These are phyloP conservation scores for Ceratina calcarata DNA, from an alignment of 1,140 invertebrate genomes.

Conservation along the genomic window DNA sequence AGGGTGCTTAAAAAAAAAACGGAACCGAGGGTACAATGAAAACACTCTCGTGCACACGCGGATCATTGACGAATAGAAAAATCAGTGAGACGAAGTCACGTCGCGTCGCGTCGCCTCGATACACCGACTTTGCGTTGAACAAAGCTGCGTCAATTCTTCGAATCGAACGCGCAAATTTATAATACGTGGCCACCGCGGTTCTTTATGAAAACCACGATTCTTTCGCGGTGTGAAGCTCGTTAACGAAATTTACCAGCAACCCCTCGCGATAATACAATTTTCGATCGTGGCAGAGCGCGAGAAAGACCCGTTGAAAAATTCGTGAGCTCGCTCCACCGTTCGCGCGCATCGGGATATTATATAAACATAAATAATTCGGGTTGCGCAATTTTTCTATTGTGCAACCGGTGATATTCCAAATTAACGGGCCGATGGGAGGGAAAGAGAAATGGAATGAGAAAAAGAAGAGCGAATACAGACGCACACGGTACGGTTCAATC, in stretches of 20 bases:
- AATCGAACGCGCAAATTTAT: slow-evolving; percentile 19
- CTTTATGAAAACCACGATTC: slow-evolving; percentile 2
- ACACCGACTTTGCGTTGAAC: not conserved
- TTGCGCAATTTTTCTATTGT: slow-evolving; percentile 38
- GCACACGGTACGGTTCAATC: slow-evolving; percentile 18
- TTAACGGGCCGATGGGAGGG: slow-evolving; percentile 14
- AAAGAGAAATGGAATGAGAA: not conserved
- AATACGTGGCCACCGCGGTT: not conserved
- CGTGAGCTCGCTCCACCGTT: not conserved
- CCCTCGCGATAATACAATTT: slow-evolving; percentile 29
- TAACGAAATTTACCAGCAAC: slow-evolving; percentile 25
- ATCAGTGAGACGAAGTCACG: slow-evolving; percentile 14
- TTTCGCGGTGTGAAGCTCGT: slow-evolving; percentile 24
- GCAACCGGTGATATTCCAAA: slow-evolving; percentile 13
- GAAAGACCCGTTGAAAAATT: slow-evolving; percentile 16
- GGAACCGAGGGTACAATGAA: not conserved
- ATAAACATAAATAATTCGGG: slow-evolving; percentile 43
- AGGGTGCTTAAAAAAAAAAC: not conserved
- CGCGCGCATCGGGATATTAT: not conserved
- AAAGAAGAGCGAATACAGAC: no score
- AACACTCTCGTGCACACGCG: not conserved
- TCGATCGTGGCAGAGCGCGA: not conserved
- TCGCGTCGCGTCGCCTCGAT: no score
- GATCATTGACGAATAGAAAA: slow-evolving; percentile 46
- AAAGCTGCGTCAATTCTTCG: slow-evolving; percentile 4